phyloP scores from a whole-genome alignment of 2,797 vertebrate genomes.

The Enteromius trimaculatus region DNA sequence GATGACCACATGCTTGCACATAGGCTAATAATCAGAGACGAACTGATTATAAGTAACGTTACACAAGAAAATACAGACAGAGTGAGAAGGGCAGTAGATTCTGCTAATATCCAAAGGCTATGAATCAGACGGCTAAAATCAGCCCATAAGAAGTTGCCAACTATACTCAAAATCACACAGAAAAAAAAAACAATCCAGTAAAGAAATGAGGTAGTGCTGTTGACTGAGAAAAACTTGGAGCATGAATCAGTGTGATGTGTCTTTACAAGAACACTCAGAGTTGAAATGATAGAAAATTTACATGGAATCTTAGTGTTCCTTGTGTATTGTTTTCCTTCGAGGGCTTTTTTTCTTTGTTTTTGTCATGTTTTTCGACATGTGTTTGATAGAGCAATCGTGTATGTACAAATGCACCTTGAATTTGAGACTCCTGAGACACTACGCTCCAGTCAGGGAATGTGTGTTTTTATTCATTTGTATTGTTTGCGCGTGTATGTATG shows the following conservation, averaged over 20 bases:
- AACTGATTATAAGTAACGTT: slow-evolving; percentile 40
- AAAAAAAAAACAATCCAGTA: slow-evolving; percentile 65
- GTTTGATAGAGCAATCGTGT: slow-evolving; percentile 63
- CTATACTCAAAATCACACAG: slow-evolving; percentile 65
- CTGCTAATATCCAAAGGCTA: slow-evolving; percentile 62
- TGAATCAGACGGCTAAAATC: slow-evolving; percentile 65
- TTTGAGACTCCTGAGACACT: slow-evolving; percentile 76
- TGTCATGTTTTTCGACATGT: slow-evolving; percentile 58
- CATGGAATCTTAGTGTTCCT: slow-evolving; percentile 49
- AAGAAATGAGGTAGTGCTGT: slow-evolving; percentile 83
- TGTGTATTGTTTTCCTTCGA: slow-evolving; percentile 48
- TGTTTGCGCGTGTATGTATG: slow-evolving; percentile 34
- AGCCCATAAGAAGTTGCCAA: slow-evolving; percentile 62
- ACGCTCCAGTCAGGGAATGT: slow-evolving; percentile 69
- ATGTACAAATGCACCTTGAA: slow-evolving; percentile 73
- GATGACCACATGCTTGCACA: slow-evolving; percentile 18
- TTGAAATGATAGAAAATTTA: slow-evolving; percentile 56
- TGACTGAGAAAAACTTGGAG: slow-evolving; percentile 66
- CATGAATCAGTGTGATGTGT: slow-evolving; percentile 59
- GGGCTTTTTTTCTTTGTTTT: slow-evolving; percentile 36
- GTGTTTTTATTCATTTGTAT: slow-evolving; percentile 43
- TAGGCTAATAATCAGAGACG: slow-evolving; percentile 5
- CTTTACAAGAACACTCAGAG: slow-evolving; percentile 36
- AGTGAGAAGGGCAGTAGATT: slow-evolving; percentile 62
- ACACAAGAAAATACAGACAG: slow-evolving; percentile 58